A percentile compares a stretch with the other conserved stretches of the same genome.
Conservation (phyloP, 2,797 vertebrate species). For the Erpetoichthys calabaricus region DNA sequence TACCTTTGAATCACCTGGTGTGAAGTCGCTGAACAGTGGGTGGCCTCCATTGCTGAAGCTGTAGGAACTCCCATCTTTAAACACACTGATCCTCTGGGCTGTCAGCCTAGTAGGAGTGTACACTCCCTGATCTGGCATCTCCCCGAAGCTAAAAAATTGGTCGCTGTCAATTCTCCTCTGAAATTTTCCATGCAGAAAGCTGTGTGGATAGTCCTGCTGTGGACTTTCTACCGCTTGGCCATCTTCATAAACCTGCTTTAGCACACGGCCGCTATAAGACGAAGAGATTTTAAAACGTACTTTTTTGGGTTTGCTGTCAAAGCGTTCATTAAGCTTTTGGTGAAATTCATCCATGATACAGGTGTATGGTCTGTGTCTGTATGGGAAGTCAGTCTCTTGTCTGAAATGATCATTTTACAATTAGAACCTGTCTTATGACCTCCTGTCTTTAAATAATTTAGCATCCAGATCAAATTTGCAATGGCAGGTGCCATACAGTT, state of each 20-base stretch:
- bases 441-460: slow-evolving; percentile 72
- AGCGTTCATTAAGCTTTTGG: slow-evolving; percentile 44
- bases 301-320: slow-evolving; percentile 69
- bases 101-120: slow-evolving; percentile 59
- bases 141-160: slow-evolving; percentile 45
- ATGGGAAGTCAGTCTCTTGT: slow-evolving; percentile 10
- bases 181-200: slow-evolving; percentile 63
- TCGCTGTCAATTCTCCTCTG: slow-evolving; percentile 55
- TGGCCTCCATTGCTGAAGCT: slow-evolving; percentile 28
- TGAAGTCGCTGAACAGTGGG: slow-evolving; percentile 32
- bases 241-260: slow-evolving; percentile 89
- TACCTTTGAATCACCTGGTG: slow-evolving; percentile 45
- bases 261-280: slow-evolving; percentile 76
- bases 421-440: slow-evolving; percentile 21
- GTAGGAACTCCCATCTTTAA: slow-evolving; percentile 55
- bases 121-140: slow-evolving; percentile 26
- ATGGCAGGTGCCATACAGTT: slow-evolving; percentile 60
- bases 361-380: neutral
- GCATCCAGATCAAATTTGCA: slow-evolving; percentile 41
- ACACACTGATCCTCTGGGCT: slow-evolving; percentile 76
- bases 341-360: slow-evolving; percentile 65
- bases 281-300: slow-evolving; percentile 89
- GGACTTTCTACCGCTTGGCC: slow-evolving; percentile 84
- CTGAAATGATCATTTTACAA: slow-evolving; percentile 13
- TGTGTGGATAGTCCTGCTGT: slow-evolving; percentile 71